Evolutionary conservation across 2,888 invertebrate genomes (phyloP), one percentile per base, ranked within the genome.

Genomic region (Drosophila sordidula): DNA sequence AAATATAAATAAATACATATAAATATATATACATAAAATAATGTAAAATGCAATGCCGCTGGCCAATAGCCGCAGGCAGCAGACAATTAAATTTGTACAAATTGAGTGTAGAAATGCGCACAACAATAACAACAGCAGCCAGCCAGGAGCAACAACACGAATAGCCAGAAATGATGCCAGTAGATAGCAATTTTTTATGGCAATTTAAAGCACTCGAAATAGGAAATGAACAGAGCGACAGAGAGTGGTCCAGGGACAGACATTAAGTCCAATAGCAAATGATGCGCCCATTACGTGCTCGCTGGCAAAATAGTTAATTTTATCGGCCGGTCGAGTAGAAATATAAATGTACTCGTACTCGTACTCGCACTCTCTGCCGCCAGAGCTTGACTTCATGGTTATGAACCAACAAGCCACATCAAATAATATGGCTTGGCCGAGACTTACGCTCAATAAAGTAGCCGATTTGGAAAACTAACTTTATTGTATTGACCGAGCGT

Each of bases 1-100:
- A 54, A 22, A 72, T 62, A 65, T 44, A 67, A 66, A 69, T 52
- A 64, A 62, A 62, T 44, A 44, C 39, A 41, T n/a, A 68, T 57
- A 78, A 70, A 79, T 74, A 73, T 74, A 75, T 70, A 85, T 61
- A 74, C 72, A 67, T 69, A 76, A 68, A 81, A 56, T 75, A 75
- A 71, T 75, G 57, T 61, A 61, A 61, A 61, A 59, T 51, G 50
- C 50, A 44, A 46, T 14, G 61, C 59, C 47, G 22, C 22, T 38
- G 57, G 65, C 44, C 61, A 75, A 65, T 56, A 62, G 66, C 78
- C 63, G 47, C 66, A 54, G 77, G 81, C 79, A 57, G 69, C 70
- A 82, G 76, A 85, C 85, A 85, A 87, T 85, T 85, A 87, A 85
- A 87, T 85, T 87, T 84, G 85, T 87, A 85, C 82, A 87, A 86